phyloP scores from a whole-genome alignment of 2,888 invertebrate genomes.

The Harpagoxenus sublaevis region DNA sequence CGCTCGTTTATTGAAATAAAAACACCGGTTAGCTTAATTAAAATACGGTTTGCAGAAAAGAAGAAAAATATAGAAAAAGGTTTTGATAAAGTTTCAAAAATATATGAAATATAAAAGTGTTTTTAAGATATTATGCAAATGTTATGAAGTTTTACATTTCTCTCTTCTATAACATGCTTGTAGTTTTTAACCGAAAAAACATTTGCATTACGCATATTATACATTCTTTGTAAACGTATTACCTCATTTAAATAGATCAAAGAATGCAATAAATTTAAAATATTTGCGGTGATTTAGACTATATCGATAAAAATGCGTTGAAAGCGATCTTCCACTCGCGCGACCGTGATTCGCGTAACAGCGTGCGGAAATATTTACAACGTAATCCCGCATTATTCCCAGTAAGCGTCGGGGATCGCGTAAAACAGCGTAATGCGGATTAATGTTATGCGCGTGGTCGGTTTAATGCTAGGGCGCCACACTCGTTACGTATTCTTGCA shows the following conservation, averaged over 20 bases:
- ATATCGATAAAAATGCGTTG: slow-evolving; percentile 26
- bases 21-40: neutral
- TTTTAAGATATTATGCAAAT: neutral
- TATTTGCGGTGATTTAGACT: neutral
- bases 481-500: slow-evolving; percentile 51
- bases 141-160: neutral
- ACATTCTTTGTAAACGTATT: neutral
- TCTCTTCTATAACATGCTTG: neutral
- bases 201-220: neutral
- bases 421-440: slow-evolving; percentile 54
- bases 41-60: neutral
- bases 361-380: slow-evolving; percentile 49
- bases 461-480: slow-evolving; percentile 43
- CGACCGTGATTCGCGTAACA: slow-evolving; percentile 30
- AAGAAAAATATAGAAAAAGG: neutral
- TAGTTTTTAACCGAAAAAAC: neutral
- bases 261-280: slow-evolving; percentile 1
- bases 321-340: slow-evolving; percentile 13
- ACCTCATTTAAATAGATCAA: neutral
- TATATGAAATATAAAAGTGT: neutral
- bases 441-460: slow-evolving; percentile 55
- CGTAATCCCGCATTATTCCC: slow-evolving; percentile 50
- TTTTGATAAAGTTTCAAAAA: neutral
- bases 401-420: slow-evolving; percentile 43
- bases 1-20: neutral